Evolutionary conservation across 2,797 vertebrate species (phyloP).

Genomic region (Threskiornis aethiopicus): DNA sequence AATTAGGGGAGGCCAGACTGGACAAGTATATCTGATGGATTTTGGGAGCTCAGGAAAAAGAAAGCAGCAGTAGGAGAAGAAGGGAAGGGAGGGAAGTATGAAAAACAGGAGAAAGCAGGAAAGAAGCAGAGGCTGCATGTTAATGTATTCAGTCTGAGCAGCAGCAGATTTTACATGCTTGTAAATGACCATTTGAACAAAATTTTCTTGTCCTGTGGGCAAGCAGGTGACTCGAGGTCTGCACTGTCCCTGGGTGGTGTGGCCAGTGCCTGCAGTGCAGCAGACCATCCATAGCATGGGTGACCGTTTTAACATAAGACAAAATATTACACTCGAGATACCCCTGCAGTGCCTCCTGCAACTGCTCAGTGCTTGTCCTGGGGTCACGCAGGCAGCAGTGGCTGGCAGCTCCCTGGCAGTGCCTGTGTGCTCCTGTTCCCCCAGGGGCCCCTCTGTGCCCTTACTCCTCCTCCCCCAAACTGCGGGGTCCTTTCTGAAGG

Average conservation of each 20-base stretch:
- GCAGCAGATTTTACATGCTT: background rate
- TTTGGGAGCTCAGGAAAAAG: background rate
- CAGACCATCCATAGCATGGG: background rate
- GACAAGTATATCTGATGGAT: background rate
- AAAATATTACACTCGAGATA: rapidly evolving
- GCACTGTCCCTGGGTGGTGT: background rate
- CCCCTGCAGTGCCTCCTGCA: background rate
- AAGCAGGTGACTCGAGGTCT: background rate
- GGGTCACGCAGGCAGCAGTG: rapidly evolving
- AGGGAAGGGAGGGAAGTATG: background rate
- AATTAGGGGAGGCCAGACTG: background rate
- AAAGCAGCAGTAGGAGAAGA: background rate
- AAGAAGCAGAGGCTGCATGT: background rate
- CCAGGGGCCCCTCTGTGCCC: too few species aligned
- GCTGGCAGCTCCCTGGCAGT: background rate
- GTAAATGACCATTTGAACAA: background rate
- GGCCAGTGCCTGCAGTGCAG: background rate
- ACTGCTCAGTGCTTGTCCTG: background rate
- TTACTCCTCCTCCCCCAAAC: background rate
- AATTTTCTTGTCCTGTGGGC: background rate
- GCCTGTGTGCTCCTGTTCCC: background rate
- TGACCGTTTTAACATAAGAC: background rate
- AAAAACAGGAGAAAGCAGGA: background rate
- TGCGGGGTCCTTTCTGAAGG: background rate
- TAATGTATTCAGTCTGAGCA: background rate